Base-by-base conservation (phyloP, 1,140 invertebrate species). In the Drosophila prosaltans region DNA sequence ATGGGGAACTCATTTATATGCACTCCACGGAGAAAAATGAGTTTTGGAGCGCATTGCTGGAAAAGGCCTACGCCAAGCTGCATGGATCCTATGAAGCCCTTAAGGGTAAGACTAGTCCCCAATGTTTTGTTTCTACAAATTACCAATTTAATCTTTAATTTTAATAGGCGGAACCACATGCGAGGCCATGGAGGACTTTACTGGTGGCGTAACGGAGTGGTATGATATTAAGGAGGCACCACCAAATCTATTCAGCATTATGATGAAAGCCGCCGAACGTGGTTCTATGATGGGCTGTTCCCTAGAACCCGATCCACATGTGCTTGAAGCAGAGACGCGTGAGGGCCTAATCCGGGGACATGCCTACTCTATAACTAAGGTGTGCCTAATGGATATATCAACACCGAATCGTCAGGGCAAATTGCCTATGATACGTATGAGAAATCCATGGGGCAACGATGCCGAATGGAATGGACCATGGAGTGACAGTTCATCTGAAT, bases 131-230 rank as follows among this genome's bases (percentile, higher is more conserved):
- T 6, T 36, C 16, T 30, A 8, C 41, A 21, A 10, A 0, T 1
- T 16, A 9, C 40, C 7, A 55, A 24, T 1, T 7, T 51, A 51
- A 51, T 51, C 10, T 48, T 51, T 51, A n/a, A 10, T 26, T 51
- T 51, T 10, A 30, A 30, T 8, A 93, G 99, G 99, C 62, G 99
- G 99, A 40, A 97, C 97, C 1, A 99, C 98, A 1, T 97, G 97
- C 86, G 99, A 99, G 93, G 99, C 98, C 0, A 98, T 99, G 96
- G 98, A 99, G 92, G 99, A 99, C 93, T 99, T 99, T 91, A 99
- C 98, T 10, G 98, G 98, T 9, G 98, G 98, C 41, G 97, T 99
- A 0, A 97, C 98, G 0, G 98, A 99, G 92, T 97, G 97, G 95
- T 99, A 97, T 86, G 97, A 98, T 71, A 95, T 99, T 83, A 94